Base-by-base conservation (phyloP, 2,797 vertebrate genomes). In the Adrianichthys oophorus region DNA sequence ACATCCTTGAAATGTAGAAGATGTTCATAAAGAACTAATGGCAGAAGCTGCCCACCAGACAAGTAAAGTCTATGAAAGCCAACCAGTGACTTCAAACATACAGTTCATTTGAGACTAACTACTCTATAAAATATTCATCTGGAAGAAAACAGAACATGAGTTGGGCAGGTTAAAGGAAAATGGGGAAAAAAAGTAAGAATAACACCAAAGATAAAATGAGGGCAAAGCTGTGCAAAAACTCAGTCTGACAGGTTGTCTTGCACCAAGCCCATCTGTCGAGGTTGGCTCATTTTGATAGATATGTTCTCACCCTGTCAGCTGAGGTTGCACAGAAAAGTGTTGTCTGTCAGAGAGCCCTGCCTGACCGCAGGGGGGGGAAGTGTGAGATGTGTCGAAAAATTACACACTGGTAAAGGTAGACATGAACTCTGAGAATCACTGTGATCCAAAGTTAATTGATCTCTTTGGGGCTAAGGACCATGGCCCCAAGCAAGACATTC, bases 271-370 rank as follows among this genome's bases (percentile, higher is more conserved):
- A 85, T 90, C 85, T 79, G 85, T 85, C 74, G 62, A 52, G 2
- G 76, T 62, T 65, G 78, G 70, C 65, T 76, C 58, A 13, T 52
- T 76, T 82, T 90, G 85, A 89, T 85, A 83, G 89, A 91, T 84
- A 73, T 72, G 82, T 86, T 88, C 85, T 86, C 83, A 74, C 80
- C 82, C 79, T 83, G 88, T 87, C 88, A 83, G 68, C 63, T 70
- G 79, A 78, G 68, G 85, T 85, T 85, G 86, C 77, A 65, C 72
- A 81, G 84, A 69, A 80, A 87, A 88, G 84, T 83, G 85, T 74
- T 83, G 73, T 64, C 74, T 88, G 88, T 90, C 89, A 87, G 77
- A 57, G 63, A 5, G 26, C 57, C 51, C 60, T 64, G 71, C 54
- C 56, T 50, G 69, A 62, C 72, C 66, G 49, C 42, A 56, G 56